Evolutionary conservation across 1,140 invertebrate genomes (phyloP).

Genomic region (Condylostylus longicornis): DNA sequence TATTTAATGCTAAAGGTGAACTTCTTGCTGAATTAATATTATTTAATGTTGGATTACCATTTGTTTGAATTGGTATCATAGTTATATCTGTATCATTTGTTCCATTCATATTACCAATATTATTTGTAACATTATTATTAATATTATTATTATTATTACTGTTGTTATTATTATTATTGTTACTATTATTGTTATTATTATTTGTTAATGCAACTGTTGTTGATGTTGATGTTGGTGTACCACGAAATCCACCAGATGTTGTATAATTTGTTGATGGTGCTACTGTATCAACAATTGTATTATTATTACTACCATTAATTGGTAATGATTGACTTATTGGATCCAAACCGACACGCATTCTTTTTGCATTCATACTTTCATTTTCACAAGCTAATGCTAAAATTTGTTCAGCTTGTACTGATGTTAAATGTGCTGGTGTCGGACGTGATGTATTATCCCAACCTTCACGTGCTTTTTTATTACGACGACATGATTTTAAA

Average conservation of each 20-base stretch:
- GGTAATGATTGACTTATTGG: constrained; percentile 80
- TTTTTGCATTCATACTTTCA: constrained; percentile 89
- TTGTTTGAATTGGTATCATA: background rate
- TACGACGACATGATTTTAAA: constrained; percentile 85
- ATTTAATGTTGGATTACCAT: background rate
- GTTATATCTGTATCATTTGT: too few relatives aligned
- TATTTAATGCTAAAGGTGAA: constrained; percentile 27
- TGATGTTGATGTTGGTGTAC: constrained; percentile 13
- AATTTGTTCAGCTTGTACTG: constrained; percentile 89
- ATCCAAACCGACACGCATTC: constrained; percentile 87
- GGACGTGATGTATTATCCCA: constrained; percentile 45
- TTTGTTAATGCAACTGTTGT: constrained; percentile 10
- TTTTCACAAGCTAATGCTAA: constrained; percentile 91
- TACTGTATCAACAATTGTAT: constrained; percentile 31
- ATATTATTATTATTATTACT: too few relatives aligned
- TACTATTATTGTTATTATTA: too few relatives aligned
- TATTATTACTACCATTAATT: constrained; percentile 41
- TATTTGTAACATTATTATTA: too few relatives aligned
- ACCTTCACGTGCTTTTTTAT: constrained; percentile 76
- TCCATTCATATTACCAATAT: too few relatives aligned
- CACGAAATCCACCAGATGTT: constrained; percentile 12
- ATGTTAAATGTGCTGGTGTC: constrained; percentile 90
- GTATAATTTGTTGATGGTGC: constrained; percentile 19
- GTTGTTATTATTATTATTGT: too few relatives aligned
- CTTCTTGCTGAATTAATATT: constrained; percentile 27